Conservation (phyloP, 35 echinoderm and acorn worm species). For the Holothuria glaberrima region DNA sequence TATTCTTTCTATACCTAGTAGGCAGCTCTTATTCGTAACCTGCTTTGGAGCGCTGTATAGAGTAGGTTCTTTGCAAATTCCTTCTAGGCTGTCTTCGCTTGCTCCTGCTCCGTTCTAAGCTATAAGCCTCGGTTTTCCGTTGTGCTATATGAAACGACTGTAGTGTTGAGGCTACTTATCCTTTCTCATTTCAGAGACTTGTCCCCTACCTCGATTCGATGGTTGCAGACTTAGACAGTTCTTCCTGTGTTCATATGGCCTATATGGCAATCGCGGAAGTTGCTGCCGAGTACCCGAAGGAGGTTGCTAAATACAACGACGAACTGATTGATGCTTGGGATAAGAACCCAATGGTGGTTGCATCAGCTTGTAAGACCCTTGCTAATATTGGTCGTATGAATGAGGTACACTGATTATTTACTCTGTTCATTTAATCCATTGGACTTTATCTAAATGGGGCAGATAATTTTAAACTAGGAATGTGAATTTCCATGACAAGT, state of each 20-base stretch:
- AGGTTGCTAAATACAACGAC: slow-evolving; percentile 70
- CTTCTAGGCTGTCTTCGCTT: too few relatives aligned
- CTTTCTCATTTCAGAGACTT: slow-evolving; percentile 40
- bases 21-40: too few relatives aligned
- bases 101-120: too few relatives aligned
- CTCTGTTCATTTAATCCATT: not conserved
- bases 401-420: slow-evolving; percentile 77
- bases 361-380: slow-evolving; percentile 66
- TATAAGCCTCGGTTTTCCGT: too few relatives aligned
- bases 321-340: slow-evolving; percentile 50
- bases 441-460: not conserved
- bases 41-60: too few relatives aligned
- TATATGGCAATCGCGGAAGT: slow-evolving; percentile 66
- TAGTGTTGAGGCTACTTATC: too few relatives aligned
- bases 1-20: too few relatives aligned
- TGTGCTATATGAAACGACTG: too few relatives aligned
- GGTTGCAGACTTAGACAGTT: slow-evolving; percentile 64
- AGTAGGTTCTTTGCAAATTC: too few relatives aligned
- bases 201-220: slow-evolving; percentile 62
- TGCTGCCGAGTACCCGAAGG: slow-evolving; percentile 60
- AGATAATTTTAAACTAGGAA: not conserved
- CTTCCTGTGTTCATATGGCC: slow-evolving; percentile 6
- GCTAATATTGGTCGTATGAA: slow-evolving; percentile 81
- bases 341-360: slow-evolving; percentile 54
- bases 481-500: not conserved